Evolutionary conservation across 2,797 vertebrate genomes (phyloP).

Genomic region (Macropodus opercularis): DNA sequence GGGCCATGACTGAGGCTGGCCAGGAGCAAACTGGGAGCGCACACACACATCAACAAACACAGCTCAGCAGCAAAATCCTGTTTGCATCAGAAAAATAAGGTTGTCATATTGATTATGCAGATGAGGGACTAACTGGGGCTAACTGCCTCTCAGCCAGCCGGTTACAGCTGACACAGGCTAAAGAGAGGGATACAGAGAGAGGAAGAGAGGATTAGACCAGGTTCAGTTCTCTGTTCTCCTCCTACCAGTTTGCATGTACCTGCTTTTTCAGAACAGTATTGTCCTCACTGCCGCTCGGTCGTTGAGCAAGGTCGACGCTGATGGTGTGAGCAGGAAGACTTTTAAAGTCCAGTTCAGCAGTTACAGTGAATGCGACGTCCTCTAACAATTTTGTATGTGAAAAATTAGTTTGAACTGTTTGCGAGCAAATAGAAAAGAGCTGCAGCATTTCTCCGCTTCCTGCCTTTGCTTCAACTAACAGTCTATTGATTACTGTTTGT

Average conservation of each 20-base stretch:
- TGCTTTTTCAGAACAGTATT: conserved; percentile 34
- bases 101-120: conserved; percentile 99
- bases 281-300: conserved; percentile 13
- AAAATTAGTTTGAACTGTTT: background rate
- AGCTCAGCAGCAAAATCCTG: conserved; percentile 93
- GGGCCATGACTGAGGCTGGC: conserved; percentile 98
- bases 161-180: conserved; percentile 87
- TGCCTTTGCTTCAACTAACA: background rate
- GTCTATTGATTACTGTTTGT: background rate
- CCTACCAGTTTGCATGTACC: conserved; percentile 46
- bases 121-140: conserved; percentile 81
- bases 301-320: conserved; percentile 3
- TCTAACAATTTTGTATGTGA: too few species aligned
- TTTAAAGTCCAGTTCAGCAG: background rate
- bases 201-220: conserved; percentile 90
- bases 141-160: conserved; percentile 85
- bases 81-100: conserved; percentile 98
- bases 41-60: conserved; percentile 68
- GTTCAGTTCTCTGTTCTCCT: conserved; percentile 74
- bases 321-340: background rate
- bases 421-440: background rate
- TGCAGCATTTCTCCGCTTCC: background rate
- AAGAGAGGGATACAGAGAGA: conserved; percentile 71
- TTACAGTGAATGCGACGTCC: background rate
- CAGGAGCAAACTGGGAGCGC: conserved; percentile 78